These are phyloP conservation scores for Heliothis subflexa DNA, from an alignment of 1,140 invertebrate genomes.

Conservation along the genomic window DNA sequence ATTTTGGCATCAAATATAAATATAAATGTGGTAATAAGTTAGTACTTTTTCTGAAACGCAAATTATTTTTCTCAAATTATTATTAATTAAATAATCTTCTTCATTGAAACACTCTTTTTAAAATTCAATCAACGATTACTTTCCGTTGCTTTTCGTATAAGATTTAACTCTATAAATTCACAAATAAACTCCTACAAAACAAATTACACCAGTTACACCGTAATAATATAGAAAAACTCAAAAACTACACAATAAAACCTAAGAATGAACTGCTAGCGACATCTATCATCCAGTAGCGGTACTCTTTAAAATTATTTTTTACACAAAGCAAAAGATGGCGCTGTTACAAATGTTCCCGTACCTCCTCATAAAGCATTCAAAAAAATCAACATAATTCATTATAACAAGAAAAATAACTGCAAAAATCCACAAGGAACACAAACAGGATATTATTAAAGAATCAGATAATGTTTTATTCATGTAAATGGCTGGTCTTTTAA, in stretches of 20 bases:
- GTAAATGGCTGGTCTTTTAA: background rate
- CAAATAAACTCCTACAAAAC: too few relatives aligned
- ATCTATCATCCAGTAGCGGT: conserved; percentile 38
- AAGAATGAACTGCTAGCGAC: background rate
- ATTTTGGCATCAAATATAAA: too few relatives aligned
- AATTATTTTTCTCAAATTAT: too few relatives aligned
- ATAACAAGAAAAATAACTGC: background rate
- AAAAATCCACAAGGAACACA: background rate
- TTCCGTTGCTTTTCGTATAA: too few relatives aligned
- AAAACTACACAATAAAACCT: too few relatives aligned
- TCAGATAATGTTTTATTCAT: conserved; percentile 37
- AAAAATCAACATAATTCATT: background rate
- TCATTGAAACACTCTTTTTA: too few relatives aligned
- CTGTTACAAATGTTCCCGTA: background rate
- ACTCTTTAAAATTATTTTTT: background rate
- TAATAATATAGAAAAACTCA: background rate
- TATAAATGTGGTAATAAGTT: too few relatives aligned
- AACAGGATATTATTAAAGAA: conserved; percentile 32
- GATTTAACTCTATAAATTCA: too few relatives aligned
- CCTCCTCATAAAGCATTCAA: background rate
- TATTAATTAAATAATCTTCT: too few relatives aligned
- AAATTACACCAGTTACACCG: too few relatives aligned
- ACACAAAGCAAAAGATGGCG: background rate
- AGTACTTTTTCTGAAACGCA: too few relatives aligned
- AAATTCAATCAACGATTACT: too few relatives aligned